Evolutionary conservation across 2,797 vertebrate genomes (phyloP).

Genomic region (Triplophysa yarkandensis): DNA sequence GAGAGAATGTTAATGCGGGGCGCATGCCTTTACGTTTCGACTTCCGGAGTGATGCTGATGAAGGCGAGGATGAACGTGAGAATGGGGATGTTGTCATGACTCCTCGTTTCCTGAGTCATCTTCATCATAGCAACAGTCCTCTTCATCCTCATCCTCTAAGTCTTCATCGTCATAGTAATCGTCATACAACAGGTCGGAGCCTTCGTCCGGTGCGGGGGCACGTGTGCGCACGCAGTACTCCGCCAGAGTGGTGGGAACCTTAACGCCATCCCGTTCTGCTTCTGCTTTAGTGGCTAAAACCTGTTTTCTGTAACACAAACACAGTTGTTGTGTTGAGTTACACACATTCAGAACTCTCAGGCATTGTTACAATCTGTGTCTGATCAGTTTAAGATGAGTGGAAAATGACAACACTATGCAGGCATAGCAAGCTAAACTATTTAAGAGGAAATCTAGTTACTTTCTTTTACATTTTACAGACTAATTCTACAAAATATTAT

Average conservation of each 20-base stretch:
- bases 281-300: conserved; percentile 90
- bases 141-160: conserved; percentile 80
- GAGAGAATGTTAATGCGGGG: conserved; percentile 50
- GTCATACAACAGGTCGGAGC: conserved; percentile 92
- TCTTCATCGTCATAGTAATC: conserved; percentile 93
- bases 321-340: not conserved
- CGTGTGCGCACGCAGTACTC: conserved; percentile 95
- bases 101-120: conserved; percentile 92
- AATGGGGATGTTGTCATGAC: conserved; percentile 78
- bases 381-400: too few relatives aligned
- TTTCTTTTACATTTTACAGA: too few relatives aligned
- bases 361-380: too few relatives aligned
- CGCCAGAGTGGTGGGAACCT: conserved; percentile 91
- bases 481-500: too few relatives aligned
- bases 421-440: too few relatives aligned
- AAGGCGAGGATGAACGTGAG: conserved; percentile 16
- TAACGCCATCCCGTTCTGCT: conserved; percentile 89
- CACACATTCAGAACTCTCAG: not conserved
- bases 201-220: conserved; percentile 86
- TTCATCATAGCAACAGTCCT: conserved; percentile 87
- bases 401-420: too few relatives aligned
- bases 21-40: conserved; percentile 51
- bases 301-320: conserved; percentile 82
- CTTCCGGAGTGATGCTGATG: conserved; percentile 40
- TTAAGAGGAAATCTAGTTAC: too few relatives aligned